A percentile compares a stretch with the other conserved stretches of the same genome.
Conservation (phyloP, 2,888 invertebrate genomes). For the Drosophila macrospina region DNA sequence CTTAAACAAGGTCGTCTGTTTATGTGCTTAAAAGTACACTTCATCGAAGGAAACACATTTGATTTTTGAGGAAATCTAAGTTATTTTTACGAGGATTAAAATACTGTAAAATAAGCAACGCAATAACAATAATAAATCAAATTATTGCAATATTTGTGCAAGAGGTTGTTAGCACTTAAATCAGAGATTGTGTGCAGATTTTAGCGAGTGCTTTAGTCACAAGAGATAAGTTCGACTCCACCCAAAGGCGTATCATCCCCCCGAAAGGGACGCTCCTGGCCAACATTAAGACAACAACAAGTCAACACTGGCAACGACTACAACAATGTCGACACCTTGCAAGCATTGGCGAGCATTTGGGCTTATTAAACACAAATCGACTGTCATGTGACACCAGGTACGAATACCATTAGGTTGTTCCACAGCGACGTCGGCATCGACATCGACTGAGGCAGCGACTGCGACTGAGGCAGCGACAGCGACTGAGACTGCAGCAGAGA, state of each 20-base stretch:
- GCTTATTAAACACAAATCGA: slow-evolving; percentile 69
- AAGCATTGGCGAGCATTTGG: slow-evolving; percentile 47
- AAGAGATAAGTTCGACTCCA: background rate
- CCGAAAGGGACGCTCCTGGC: slow-evolving; percentile 29
- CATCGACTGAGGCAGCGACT: background rate
- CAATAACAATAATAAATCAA: too few species aligned
- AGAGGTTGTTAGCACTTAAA: background rate
- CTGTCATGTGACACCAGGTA: slow-evolving; percentile 69
- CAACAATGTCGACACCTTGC: slow-evolving; percentile 66
- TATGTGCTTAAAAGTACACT: too few species aligned
- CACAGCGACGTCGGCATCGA: slow-evolving; percentile 2
- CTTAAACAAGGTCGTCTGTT: too few species aligned
- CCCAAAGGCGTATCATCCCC: slow-evolving; percentile 4
- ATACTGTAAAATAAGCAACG: too few species aligned
- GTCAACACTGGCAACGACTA: slow-evolving; percentile 16
- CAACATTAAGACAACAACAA: slow-evolving; percentile 14
- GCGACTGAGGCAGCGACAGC: slow-evolving; percentile 4
- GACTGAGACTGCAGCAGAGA: slow-evolving; percentile 3
- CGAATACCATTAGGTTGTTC: slow-evolving; percentile 40
- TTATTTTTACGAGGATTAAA: too few species aligned
- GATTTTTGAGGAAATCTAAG: too few species aligned
- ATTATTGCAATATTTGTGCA: too few species aligned
- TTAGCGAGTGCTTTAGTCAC: background rate
- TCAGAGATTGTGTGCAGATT: background rate
- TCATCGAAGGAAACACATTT: too few species aligned